phyloP scores from a whole-genome alignment of 2,888 invertebrate genomes.

The Apamea sordens region DNA sequence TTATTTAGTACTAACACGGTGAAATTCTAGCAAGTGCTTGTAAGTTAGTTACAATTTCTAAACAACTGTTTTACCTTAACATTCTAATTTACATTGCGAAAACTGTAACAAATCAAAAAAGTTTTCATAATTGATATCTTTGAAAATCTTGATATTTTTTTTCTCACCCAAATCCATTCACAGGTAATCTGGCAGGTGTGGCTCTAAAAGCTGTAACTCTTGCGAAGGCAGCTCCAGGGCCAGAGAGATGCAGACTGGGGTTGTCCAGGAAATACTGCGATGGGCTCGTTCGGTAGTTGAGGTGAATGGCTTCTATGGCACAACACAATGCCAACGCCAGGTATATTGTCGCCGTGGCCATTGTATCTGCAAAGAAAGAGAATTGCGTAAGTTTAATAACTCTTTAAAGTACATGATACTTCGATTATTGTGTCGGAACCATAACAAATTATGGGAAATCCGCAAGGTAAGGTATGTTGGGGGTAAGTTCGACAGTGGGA shows the following conservation, averaged over 20 bases:
- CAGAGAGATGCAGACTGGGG: constrained; percentile 61
- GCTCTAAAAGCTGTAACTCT: constrained; percentile 64
- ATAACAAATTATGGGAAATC: constrained; percentile 5
- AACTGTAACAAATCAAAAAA: neutral
- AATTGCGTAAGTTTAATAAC: constrained; percentile 41
- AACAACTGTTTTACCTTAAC: constrained; percentile 13
- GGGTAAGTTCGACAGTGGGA: neutral
- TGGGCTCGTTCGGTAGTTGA: constrained; percentile 57
- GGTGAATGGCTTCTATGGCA: constrained; percentile 66
- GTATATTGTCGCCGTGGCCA: constrained; percentile 65
- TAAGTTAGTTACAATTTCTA: constrained; percentile 32
- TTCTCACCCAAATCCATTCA: constrained; percentile 79
- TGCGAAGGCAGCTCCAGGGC: constrained; percentile 68
- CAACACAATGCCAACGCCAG: constrained; percentile 68
- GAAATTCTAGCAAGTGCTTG: constrained; percentile 8
- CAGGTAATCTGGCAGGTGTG: constrained; percentile 77
- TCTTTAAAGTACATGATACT: neutral
- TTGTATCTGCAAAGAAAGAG: constrained; percentile 74
- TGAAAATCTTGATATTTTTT: neutral
- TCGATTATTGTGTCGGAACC: constrained; percentile 21
- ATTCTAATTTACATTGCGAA: neutral
- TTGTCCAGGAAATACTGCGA: constrained; percentile 62
- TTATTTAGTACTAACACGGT: constrained; percentile 1
- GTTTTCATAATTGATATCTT: neutral
- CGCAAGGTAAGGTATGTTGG: neutral